Percentiles rank a stretch among this genome's conserved stretches.
Conservation (phyloP, 2,797 vertebrate genomes). For the Anguilla megastoma region DNA sequence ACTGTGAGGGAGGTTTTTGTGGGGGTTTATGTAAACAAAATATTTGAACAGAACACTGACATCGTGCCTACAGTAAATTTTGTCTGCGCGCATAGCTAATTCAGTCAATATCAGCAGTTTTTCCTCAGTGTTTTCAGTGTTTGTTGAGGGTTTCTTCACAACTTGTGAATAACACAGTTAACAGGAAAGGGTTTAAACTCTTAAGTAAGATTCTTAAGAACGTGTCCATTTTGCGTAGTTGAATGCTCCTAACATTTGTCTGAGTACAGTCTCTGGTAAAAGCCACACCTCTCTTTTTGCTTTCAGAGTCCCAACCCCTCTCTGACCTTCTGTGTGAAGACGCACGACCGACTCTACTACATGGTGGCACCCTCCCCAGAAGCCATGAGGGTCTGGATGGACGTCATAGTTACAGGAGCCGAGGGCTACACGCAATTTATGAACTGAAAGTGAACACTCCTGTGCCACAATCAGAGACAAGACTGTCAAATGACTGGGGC, state of each 20-base stretch:
- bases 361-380: constrained; percentile 94
- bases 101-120: constrained; percentile 58
- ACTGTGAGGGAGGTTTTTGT: background rate
- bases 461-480: constrained; percentile 44
- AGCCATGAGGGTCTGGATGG: constrained; percentile 99
- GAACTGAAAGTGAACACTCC: constrained; percentile 73
- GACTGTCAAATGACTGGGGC: constrained; percentile 30
- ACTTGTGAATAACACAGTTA: constrained; percentile 59
- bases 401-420: constrained; percentile 94
- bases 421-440: constrained; percentile 98
- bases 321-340: constrained; percentile 97
- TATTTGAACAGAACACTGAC: background rate
- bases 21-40: background rate
- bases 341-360: constrained; percentile 94
- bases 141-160: constrained; percentile 55
- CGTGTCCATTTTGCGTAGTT: background rate
- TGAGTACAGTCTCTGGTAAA: background rate
- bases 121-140: constrained; percentile 56
- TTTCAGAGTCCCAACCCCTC: constrained; percentile 89
- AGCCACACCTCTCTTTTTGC: constrained; percentile 4
- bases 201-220: background rate
- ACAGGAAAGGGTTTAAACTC: constrained; percentile 23
- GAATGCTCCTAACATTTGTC: background rate
- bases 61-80: background rate
- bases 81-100: constrained; percentile 6